Base-by-base conservation (phyloP, 2,888 invertebrate species). In the Tethea ocularis region DNA sequence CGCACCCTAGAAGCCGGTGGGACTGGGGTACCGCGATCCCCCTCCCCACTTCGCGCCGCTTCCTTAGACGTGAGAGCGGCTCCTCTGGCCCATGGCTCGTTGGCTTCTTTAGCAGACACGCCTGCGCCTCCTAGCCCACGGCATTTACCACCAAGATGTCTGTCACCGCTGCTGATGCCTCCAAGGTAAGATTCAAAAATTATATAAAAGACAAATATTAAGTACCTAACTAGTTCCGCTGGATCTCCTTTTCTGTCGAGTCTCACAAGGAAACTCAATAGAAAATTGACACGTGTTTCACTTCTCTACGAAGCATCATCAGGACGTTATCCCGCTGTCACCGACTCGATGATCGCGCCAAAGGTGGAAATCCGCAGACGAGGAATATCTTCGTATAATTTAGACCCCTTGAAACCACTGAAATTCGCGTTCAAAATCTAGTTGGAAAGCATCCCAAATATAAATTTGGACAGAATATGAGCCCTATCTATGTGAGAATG, bases 41-140 rank as follows among this genome's bases (percentile, higher is more conserved):
- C 97, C 0, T 97, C 97, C 23, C 97, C 97, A 5, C 94, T 96
- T 61, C 94, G 97, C 38, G 96, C 96, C 1, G 96, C 95, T n/a
- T 96, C 96, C 0, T 84, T 97, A 63, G 96, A 96, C 81, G 96
- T 96, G 23, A 94, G 96, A 20, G 95, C 95, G 13, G 95, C 95
- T 0, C 95, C 96, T 51, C 94, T 95, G 7, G 96, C 96, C 0
- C 96, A 96, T 80, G 95, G 95, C 53, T 96, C 96, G 23, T 86
- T 96, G 54, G 95, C 95, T 2, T 96, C 96, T 0, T 82, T 95
- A 46, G 93, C 94, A 0, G 93, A 93, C 63, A 86, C 94, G 58
- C 94, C 94, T 0, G 82, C 82, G 0, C 91, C 93, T 20, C 71
- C 90, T 0, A 92, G 91, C 66, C 93, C 93, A 1, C 80, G 92